A percentile compares a stretch with the other conserved stretches of the same genome.
phyloP scores from a whole-genome alignment of 2,888 invertebrate species.

The Eristalis pertinax region DNA sequence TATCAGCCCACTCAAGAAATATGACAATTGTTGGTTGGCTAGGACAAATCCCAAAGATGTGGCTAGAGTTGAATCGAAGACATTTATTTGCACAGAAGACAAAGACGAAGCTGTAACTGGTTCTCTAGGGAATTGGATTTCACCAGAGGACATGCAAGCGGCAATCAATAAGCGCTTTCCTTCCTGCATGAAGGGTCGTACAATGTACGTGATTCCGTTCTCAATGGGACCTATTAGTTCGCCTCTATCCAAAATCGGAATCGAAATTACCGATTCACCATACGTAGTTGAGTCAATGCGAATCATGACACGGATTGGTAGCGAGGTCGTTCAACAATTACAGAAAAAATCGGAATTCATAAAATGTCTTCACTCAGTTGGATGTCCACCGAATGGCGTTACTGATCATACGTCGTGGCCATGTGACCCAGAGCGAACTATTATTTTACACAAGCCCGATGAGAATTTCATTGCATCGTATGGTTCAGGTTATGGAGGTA shows the following conservation, averaged over 20 bases:
- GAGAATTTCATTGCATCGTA: constrained; percentile 81
- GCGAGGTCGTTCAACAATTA: constrained; percentile 83
- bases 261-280: constrained; percentile 97
- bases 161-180: constrained; percentile 93
- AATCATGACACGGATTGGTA: constrained; percentile 96
- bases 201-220: constrained; percentile 99
- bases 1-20: constrained; percentile 90
- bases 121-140: constrained; percentile 96
- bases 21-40: constrained; percentile 96
- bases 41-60: constrained; percentile 98
- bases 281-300: constrained; percentile 99
- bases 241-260: constrained; percentile 97
- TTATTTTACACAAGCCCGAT: constrained; percentile 90
- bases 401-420: constrained; percentile 92
- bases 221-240: constrained; percentile 99
- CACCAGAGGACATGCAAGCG: constrained; percentile 89
- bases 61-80: constrained; percentile 97
- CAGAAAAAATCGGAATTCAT: constrained; percentile 87
- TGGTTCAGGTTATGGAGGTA: constrained; percentile 99
- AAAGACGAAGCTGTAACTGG: constrained; percentile 92
- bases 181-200: constrained; percentile 94
- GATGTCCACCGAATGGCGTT: constrained; percentile 85
- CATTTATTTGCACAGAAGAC: constrained; percentile 94
- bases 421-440: constrained; percentile 96
- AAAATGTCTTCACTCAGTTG: constrained; percentile 97